A percentile compares a stretch with the other conserved stretches of the same genome.
Conservation (phyloP, 2,113 vertebrate genomes). For the Speoplatyrhinus poulsoni region DNA sequence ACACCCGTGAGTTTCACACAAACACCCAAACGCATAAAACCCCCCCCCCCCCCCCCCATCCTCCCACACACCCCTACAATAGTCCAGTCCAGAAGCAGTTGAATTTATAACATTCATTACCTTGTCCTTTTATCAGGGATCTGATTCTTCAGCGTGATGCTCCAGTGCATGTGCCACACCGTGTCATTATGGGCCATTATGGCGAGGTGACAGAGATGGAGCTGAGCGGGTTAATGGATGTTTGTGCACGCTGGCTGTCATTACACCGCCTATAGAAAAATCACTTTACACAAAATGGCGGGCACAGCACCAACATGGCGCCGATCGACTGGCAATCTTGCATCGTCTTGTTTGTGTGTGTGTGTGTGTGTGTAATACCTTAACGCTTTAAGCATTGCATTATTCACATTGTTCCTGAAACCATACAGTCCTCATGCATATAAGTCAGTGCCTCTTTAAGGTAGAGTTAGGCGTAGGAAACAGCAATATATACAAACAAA, state of each 20-base stretch:
- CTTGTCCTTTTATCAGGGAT: conserved; percentile 59
- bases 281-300: conserved; percentile 68
- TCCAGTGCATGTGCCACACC: conserved; percentile 28
- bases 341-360: background rate
- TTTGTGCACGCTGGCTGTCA: conserved; percentile 39
- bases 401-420: background rate
- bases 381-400: no score
- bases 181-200: conserved; percentile 64
- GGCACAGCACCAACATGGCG: conserved; percentile 63
- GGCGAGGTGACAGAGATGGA: conserved; percentile 60
- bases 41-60: background rate
- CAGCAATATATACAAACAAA: conserved; percentile 41
- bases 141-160: conserved; percentile 46
- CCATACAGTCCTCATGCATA: conserved; percentile 10
- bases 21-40: background rate
- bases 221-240: conserved; percentile 65
- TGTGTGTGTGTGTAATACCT: background rate
- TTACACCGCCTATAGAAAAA: conserved; percentile 43
- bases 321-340: conserved; percentile 5
- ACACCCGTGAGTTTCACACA: no score
- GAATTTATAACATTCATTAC: conserved; percentile 72
- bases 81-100: conserved; percentile 35
- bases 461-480: conserved; percentile 10
- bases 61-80: conserved; percentile 13
- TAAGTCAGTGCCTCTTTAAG: conserved; percentile 18